Evolutionary conservation across 2,113 vertebrate species (phyloP).

Genomic region (Lophius piscatorius): DNA sequence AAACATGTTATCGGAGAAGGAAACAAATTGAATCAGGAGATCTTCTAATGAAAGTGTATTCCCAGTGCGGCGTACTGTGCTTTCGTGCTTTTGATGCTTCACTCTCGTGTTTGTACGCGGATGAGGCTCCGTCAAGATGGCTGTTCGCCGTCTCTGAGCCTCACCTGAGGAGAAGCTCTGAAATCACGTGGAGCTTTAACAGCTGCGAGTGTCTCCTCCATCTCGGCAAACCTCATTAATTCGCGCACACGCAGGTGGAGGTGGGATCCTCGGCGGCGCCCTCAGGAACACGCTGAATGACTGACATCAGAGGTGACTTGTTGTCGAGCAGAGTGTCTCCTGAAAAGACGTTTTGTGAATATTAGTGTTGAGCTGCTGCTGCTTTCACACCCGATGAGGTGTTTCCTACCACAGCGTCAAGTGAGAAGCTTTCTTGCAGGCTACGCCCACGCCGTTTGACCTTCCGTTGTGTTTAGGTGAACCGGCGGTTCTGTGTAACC

Average conservation of each 20-base stretch:
- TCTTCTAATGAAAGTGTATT: not conserved
- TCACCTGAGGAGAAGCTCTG: slow-evolving; percentile 4
- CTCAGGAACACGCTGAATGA: slow-evolving; percentile 34
- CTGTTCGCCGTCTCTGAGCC: not conserved
- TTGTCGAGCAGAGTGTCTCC: slow-evolving; percentile 37
- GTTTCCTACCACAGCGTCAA: not conserved
- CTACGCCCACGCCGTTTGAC: slow-evolving; percentile 6
- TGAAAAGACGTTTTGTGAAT: slow-evolving; percentile 8
- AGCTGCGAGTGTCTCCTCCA: slow-evolving; percentile 41
- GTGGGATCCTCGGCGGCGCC: slow-evolving; percentile 3
- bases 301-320: slow-evolving; percentile 28
- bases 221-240: slow-evolving; percentile 47
- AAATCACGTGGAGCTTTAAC: slow-evolving; percentile 27
- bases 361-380: slow-evolving; percentile 1
- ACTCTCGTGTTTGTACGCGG: not conserved
- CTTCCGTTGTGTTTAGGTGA: slow-evolving; percentile 3
- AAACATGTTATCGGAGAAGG: slow-evolving; percentile 21
- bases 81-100: slow-evolving; percentile 23
- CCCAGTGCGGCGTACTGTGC: slow-evolving; percentile 13
- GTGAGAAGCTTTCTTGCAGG: not conserved
- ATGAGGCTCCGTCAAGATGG: slow-evolving; percentile 20
- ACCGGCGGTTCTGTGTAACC: slow-evolving; percentile 13
- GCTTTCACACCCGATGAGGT: not conserved
- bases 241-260: slow-evolving; percentile 21
- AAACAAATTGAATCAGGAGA: slow-evolving; percentile 48